phyloP scores from a whole-genome alignment of 2,888 invertebrate genomes.

The Villa cingulata region DNA sequence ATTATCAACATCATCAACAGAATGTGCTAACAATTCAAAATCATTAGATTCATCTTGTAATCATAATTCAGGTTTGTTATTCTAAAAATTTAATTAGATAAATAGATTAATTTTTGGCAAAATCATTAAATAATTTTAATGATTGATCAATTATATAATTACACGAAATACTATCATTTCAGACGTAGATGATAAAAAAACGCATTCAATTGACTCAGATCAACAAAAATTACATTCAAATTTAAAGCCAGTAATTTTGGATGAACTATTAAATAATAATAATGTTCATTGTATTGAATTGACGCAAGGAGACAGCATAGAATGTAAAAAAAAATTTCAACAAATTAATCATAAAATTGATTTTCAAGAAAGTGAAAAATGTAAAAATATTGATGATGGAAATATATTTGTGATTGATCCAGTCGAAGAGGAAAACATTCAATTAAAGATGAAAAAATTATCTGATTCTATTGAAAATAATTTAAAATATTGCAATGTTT shows the following conservation, averaged over 20 bases:
- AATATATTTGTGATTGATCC: neutral
- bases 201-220: neutral
- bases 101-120: too few species aligned
- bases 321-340: neutral
- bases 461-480: neutral
- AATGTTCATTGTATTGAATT: conserved; percentile 2
- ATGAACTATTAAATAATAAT: neutral
- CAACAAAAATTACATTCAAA: neutral
- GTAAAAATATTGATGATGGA: neutral
- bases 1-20: neutral
- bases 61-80: neutral
- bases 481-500: neutral
- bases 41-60: neutral
- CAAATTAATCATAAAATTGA: neutral
- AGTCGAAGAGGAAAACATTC: neutral
- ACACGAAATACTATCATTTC: too few species aligned
- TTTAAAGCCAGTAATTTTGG: conserved; percentile 1
- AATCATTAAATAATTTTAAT: too few species aligned
- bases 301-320: neutral
- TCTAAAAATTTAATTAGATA: too few species aligned
- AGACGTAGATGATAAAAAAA: neutral
- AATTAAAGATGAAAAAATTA: neutral
- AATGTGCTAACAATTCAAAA: neutral
- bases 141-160: too few species aligned
- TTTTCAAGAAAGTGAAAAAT: neutral